Conservation (phyloP, 2,797 vertebrate species). For the Moxostoma hubbsi region DNA sequence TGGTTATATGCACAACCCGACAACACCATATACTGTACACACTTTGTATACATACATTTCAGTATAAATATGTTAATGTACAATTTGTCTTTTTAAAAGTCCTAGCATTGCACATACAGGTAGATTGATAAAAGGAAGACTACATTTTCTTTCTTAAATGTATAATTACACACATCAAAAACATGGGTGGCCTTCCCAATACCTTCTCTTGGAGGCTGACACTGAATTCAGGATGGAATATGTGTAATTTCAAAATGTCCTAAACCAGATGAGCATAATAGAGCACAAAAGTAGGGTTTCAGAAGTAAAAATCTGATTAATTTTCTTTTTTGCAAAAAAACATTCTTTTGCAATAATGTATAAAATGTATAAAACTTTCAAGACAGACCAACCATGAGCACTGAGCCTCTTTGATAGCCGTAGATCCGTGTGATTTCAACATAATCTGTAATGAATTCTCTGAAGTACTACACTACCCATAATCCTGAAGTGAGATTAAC, state of each 20-base stretch:
- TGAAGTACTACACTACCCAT: no score
- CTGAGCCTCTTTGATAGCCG: no score
- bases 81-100: constrained; percentile 29
- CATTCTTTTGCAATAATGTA: no score
- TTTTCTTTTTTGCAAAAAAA: no score
- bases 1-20: constrained; percentile 22
- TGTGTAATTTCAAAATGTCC: not conserved
- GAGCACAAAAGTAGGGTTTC: no score
- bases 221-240: not conserved
- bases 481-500: no score
- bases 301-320: no score
- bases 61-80: constrained; percentile 54
- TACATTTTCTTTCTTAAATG: not conserved
- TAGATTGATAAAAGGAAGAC: constrained; percentile 5
- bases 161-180: constrained; percentile 24
- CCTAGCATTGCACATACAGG: not conserved
- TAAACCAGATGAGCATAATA: not conserved
- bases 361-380: no score
- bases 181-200: not conserved
- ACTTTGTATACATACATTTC: constrained; percentile 32
- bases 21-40: constrained; percentile 9
- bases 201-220: not conserved
- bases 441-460: no score
- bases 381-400: no score
- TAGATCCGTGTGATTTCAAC: no score